These are phyloP conservation scores for Actinemys pallida DNA, from an alignment of 2,113 vertebrate species.

Conservation along the genomic window DNA sequence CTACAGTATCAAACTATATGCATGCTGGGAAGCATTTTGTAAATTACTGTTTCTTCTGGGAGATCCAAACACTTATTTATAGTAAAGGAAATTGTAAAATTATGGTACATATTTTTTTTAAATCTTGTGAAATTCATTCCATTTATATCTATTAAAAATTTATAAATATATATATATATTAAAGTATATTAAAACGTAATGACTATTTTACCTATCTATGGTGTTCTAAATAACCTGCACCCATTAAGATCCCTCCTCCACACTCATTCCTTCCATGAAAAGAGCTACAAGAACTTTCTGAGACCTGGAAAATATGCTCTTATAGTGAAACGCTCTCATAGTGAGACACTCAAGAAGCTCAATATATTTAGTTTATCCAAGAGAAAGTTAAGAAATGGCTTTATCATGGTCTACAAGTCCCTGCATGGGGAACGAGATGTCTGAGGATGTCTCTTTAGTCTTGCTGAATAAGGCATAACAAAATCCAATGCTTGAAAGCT, in stretches of 20 bases:
- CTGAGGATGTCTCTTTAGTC: too few relatives aligned
- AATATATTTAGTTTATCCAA: background rate
- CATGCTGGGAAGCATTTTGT: slow-evolving; percentile 42
- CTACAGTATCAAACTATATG: slow-evolving; percentile 21
- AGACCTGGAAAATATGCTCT: background rate
- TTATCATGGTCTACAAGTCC: background rate
- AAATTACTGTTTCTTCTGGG: background rate
- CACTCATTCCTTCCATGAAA: background rate
- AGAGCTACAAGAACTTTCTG: background rate
- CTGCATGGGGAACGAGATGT: too few relatives aligned
- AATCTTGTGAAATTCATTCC: background rate
- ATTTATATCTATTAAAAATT: background rate
- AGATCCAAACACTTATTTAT: background rate
- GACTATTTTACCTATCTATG: background rate
- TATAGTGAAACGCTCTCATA: rapidly evolving
- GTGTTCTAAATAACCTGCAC: background rate
- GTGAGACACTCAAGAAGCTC: background rate
- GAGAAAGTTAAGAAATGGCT: background rate
- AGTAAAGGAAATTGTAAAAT: background rate
- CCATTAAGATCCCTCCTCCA: background rate
- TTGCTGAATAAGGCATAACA: too few relatives aligned
- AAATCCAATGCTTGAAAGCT: too few relatives aligned
- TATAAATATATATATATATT: background rate
- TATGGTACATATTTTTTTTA: background rate
- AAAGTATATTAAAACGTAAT: background rate